Evolutionary conservation across 1,140 invertebrate genomes (phyloP).

Genomic region (Pinna nobilis): DNA sequence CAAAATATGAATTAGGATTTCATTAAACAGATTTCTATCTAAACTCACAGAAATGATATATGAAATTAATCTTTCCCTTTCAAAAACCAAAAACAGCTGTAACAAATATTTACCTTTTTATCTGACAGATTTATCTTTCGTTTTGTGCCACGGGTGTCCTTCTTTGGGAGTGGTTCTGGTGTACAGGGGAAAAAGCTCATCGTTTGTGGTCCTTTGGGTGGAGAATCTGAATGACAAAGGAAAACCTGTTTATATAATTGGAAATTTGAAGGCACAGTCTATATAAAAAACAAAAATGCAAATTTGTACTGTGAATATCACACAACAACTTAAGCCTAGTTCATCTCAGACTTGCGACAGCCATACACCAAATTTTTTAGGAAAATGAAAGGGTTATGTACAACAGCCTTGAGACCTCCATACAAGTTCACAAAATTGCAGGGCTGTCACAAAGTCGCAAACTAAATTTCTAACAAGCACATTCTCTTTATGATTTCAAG

Average conservation of each 20-base stretch:
- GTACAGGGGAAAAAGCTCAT: constrained; percentile 45
- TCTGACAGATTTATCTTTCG: constrained; percentile 20
- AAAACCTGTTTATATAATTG: background rate
- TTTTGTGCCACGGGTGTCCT: constrained; percentile 26
- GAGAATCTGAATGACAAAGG: constrained; percentile 45
- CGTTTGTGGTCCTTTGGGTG: constrained; percentile 38
- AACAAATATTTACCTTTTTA: constrained; percentile 3
- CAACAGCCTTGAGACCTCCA: too few species aligned
- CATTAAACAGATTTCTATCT: too few species aligned
- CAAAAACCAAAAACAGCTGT: background rate
- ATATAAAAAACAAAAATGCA: background rate
- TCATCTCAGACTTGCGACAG: background rate
- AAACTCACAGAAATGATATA: too few species aligned
- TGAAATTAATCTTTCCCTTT: too few species aligned
- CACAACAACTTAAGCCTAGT: background rate
- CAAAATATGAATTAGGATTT: too few species aligned
- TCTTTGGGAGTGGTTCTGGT: constrained; percentile 47
- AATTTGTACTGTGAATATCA: background rate
- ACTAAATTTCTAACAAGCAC: too few species aligned
- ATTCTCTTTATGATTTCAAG: too few species aligned
- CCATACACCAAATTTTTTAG: background rate
- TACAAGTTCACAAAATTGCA: too few species aligned
- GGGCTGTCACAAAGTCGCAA: too few species aligned
- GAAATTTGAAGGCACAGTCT: background rate
- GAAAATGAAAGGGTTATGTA: background rate